These are phyloP conservation scores for Sapayoa aenigma DNA, from an alignment of 2,113 vertebrate species.

Conservation along the genomic window DNA sequence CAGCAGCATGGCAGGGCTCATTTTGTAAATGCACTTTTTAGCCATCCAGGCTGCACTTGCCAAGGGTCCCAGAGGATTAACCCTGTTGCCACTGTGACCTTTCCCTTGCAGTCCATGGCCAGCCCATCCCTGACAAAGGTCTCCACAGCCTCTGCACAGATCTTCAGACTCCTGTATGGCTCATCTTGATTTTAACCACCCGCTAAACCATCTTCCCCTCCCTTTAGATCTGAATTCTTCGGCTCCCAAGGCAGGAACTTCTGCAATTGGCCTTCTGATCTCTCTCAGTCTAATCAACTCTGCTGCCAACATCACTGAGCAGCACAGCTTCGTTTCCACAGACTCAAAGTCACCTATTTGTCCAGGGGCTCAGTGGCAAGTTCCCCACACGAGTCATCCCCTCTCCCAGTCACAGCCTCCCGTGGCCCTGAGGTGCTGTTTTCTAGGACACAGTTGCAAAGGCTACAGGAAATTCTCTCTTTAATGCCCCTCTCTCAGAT, in stretches of 20 bases:
- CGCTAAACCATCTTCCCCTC: neutral
- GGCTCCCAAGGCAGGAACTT: neutral
- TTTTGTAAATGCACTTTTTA: neutral
- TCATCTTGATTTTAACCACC: neutral
- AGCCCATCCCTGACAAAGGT: neutral
- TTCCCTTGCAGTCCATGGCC: neutral
- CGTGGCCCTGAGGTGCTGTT: accelerated
- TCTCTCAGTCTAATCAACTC: accelerated
- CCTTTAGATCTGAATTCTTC: neutral
- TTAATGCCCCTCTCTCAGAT: neutral
- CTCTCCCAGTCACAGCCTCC: neutral
- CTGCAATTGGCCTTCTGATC: neutral
- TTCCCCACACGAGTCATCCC: neutral
- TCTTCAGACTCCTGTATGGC: neutral
- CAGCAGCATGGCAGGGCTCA: neutral
- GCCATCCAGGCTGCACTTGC: neutral
- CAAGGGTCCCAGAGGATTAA: neutral
- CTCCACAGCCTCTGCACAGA: neutral
- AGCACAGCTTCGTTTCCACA: neutral
- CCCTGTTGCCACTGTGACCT: neutral
- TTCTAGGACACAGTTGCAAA: neutral
- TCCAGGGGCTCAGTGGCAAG: neutral
- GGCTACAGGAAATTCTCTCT: neutral
- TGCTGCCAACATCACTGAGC: neutral
- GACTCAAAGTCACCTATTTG: too few relatives aligned